Evolutionary conservation across 2,113 vertebrate species (phyloP), one percentile per base, ranked within the genome.

Genomic region (Limanda limanda): DNA sequence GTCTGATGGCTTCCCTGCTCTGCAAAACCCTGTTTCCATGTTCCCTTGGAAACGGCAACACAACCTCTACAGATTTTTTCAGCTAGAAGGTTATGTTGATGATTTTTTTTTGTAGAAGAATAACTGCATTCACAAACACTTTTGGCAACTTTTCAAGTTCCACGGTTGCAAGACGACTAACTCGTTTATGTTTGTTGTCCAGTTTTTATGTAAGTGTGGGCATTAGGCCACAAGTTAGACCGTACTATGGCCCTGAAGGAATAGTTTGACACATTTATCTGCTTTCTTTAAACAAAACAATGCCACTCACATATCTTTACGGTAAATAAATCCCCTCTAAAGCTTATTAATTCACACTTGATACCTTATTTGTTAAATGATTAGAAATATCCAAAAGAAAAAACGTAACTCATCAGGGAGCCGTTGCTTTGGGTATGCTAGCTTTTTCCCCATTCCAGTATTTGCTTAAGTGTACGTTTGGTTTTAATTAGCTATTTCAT

Each of bases 41-140:
- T 85, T 86, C 79, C 76, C 31, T 71, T 61, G 81, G 81, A 90
- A 90, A 84, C 74, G 75, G 82, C 74, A 63, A 18, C 54, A 59
- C 85, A 61, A 74, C 70, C 74, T 82, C 18, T 47, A 69, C 55
- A 35, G 52, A 2, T 31, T 68, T 78, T 76, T 48, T 61, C 76
- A 77, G 81, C 71, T 74, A 62, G 60, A 25, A 75, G 51, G 6
- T 72, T 77, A 24, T 85, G 61, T 55, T 80, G 56, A 77, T 57
- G 58, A 68, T 62, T 85, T 66, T 56, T 56, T 56, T 4, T n/a
- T n/a, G n/a, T n/a, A n/a, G n/a, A 66, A 81, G 51, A 86, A 82
- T 82, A 79, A 73, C 74, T 84, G 62, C 54, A 59, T 74, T 79
- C 65, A 73, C 71, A 71, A 73, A 64, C 57, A 40, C 52, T 71